phyloP scores from a whole-genome alignment of 2,797 vertebrate species.

The Diglossa cyanea region DNA sequence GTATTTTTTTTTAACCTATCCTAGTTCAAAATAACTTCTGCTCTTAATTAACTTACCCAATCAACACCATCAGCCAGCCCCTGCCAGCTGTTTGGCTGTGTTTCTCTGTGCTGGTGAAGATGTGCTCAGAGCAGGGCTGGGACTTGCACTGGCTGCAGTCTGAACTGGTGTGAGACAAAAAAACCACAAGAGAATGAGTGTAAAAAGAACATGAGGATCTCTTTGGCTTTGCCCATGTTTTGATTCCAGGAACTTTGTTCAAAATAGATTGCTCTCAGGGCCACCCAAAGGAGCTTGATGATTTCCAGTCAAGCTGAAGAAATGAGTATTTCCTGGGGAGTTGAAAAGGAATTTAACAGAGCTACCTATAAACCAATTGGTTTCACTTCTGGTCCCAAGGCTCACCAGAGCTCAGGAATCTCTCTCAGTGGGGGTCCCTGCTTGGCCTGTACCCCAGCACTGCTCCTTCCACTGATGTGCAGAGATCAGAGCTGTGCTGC shows the following conservation, averaged over 20 bases:
- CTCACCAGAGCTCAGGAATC: neutral
- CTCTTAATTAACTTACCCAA: neutral
- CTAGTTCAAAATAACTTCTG: neutral
- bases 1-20: neutral
- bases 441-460: neutral
- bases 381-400: neutral
- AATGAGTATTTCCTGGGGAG: neutral
- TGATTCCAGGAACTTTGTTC: neutral
- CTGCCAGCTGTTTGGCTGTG: neutral
- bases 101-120: neutral
- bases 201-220: neutral
- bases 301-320: conserved; percentile 29
- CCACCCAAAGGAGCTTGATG: conserved; percentile 8
- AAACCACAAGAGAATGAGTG: neutral
- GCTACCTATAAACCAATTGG: neutral
- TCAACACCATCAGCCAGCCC: neutral
- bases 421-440: neutral
- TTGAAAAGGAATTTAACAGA: neutral
- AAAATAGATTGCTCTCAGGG: neutral
- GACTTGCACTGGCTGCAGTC: neutral
- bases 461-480: neutral
- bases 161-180: neutral
- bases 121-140: neutral
- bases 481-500: neutral
- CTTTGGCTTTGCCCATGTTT: conserved; percentile 6